These are phyloP conservation scores for Phataginus tricuspis DNA, from an alignment of 2,797 vertebrate species.

Conservation along the genomic window DNA sequence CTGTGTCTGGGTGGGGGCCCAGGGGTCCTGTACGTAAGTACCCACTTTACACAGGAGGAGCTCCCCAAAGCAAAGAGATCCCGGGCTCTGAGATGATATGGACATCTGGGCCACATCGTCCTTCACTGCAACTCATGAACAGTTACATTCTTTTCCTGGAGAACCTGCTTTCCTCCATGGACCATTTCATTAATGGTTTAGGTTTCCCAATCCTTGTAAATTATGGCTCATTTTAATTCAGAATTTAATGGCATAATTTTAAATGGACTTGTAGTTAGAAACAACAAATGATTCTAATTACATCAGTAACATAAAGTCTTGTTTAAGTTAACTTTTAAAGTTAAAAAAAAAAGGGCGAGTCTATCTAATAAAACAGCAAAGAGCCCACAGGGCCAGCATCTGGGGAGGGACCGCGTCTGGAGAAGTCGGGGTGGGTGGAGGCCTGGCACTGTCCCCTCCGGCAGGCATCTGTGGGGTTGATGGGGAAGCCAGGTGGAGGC, in stretches of 20 bases:
- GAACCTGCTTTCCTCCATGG: neutral
- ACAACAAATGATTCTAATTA: neutral
- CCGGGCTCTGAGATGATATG: neutral
- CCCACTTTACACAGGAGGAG: neutral
- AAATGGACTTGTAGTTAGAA: neutral
- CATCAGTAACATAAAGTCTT: neutral
- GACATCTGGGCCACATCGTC: fast-evolving
- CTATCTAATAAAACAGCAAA: fast-evolving
- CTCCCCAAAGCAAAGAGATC: fast-evolving
- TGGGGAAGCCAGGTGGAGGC: neutral
- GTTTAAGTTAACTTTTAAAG: neutral
- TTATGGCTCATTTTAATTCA: neutral
- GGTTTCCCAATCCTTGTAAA: neutral
- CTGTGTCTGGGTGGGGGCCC: fast-evolving
- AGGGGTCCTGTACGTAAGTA: too few relatives aligned
- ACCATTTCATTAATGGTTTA: fast-evolving
- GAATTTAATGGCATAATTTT: neutral
- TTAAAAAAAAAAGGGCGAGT: neutral
- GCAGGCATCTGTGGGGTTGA: fast-evolving
- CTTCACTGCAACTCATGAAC: fast-evolving
- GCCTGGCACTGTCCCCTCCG: fast-evolving
- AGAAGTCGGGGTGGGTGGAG: fast-evolving
- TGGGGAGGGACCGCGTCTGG: fast-evolving
- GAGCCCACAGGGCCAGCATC: fast-evolving
- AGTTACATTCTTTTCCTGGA: fast-evolving